A percentile compares a stretch with the other conserved stretches of the same genome.
Evolutionary conservation across 2,113 vertebrate genomes (phyloP).

Genomic region (Otis tarda): DNA sequence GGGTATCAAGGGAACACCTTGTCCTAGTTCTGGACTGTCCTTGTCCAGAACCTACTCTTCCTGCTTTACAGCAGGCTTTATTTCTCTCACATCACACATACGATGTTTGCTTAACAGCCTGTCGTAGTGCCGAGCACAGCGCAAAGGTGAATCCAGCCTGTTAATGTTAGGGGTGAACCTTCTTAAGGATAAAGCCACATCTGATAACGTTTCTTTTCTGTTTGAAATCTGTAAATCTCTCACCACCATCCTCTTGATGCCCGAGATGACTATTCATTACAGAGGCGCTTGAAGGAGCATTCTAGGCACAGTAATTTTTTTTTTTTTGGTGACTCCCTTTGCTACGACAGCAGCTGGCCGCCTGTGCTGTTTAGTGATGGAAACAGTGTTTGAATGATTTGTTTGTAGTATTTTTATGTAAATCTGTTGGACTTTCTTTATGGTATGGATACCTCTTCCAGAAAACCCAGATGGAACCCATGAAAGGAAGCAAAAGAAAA

Average conservation of each 20-base stretch:
- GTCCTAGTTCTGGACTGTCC: neutral
- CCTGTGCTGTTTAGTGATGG: constrained; percentile 2
- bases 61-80: neutral
- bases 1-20: neutral
- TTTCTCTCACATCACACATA: neutral
- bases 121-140: neutral
- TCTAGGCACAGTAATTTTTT: neutral
- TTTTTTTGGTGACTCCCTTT: neutral
- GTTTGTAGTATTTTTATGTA: constrained; percentile 23
- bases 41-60: neutral
- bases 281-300: neutral
- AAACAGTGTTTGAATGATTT: neutral
- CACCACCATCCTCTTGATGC: neutral
- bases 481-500: constrained; percentile 16
- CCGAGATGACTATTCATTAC: neutral
- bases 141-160: neutral
- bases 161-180: neutral
- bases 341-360: constrained; percentile 37
- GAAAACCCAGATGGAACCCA: constrained; percentile 41
- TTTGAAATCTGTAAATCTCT: neutral
- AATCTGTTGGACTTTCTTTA: constrained; percentile 10
- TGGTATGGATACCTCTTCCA: neutral
- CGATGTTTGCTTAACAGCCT: neutral
- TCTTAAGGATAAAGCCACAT: neutral
- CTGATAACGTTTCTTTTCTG: neutral